phyloP scores from a whole-genome alignment of 2,888 invertebrate species.

The Formica aserva region DNA sequence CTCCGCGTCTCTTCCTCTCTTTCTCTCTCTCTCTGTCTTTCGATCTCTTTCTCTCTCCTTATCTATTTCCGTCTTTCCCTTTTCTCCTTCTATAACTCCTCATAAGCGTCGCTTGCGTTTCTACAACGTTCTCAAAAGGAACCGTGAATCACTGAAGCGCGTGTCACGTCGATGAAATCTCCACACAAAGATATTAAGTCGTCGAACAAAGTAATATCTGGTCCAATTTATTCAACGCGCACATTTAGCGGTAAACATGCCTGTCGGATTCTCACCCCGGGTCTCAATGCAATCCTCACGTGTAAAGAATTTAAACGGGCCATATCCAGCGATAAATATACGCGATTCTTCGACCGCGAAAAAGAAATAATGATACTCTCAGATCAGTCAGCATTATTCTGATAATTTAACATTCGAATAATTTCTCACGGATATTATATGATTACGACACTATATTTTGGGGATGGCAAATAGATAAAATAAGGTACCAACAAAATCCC shows the following conservation, averaged over 20 bases:
- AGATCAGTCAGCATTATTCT: neutral
- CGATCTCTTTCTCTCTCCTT: conserved; percentile 21
- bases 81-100: conserved; percentile 52
- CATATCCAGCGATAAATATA: neutral
- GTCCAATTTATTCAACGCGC: neutral
- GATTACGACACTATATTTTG: neutral
- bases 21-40: conserved; percentile 40
- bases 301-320: neutral
- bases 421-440: conserved; percentile 6
- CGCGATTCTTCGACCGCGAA: neutral
- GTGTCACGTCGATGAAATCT: conserved; percentile 11
- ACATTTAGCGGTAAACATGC: conserved; percentile 19
- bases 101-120: conserved; percentile 54
- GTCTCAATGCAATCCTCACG: no score
- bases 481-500: conserved; percentile 3
- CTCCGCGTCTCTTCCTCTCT: conserved; percentile 54
- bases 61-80: conserved; percentile 55
- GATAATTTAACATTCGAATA: conserved; percentile 2
- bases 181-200: conserved; percentile 38
- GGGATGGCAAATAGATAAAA: neutral
- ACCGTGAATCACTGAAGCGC: conserved; percentile 54
- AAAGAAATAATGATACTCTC: neutral
- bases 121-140: conserved; percentile 68
- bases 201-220: conserved; percentile 19
- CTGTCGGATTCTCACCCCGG: neutral